Evolutionary conservation across 2,797 vertebrate species (phyloP).

Genomic region (Helarctos malayanus): DNA sequence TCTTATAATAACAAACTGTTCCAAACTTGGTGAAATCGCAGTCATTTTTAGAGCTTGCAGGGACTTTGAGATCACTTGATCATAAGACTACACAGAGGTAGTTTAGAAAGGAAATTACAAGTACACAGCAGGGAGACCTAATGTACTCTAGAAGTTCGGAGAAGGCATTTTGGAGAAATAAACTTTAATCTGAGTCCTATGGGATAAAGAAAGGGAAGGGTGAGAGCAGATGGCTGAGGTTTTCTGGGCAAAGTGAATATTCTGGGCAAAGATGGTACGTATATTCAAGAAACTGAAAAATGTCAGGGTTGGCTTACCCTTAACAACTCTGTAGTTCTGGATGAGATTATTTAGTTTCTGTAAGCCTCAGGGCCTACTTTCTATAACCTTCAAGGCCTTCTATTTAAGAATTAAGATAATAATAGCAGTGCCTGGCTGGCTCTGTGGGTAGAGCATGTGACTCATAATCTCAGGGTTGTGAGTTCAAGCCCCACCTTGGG

Average conservation of each 20-base stretch:
- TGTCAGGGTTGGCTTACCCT: background rate
- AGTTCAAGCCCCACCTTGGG: background rate
- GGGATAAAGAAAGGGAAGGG: background rate
- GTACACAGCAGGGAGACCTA: background rate
- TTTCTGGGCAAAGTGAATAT: background rate
- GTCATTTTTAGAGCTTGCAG: background rate
- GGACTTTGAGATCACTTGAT: background rate
- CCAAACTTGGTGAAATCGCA: background rate
- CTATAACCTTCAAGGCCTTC: background rate
- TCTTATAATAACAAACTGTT: background rate
- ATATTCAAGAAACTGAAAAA: background rate
- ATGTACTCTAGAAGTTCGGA: background rate
- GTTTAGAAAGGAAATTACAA: background rate
- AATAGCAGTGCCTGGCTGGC: too few species aligned
- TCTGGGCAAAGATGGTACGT: background rate
- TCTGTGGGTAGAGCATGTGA: background rate
- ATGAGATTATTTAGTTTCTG: background rate
- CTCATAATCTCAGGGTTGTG: accelerated
- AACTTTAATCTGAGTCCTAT: background rate
- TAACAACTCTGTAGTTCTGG: background rate
- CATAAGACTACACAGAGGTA: background rate
- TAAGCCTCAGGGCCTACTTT: background rate
- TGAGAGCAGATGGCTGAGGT: background rate
- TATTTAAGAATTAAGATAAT: background rate
- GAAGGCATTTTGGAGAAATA: background rate